Conservation (phyloP, 2,797 vertebrate genomes). For the Pangasius sanitwongsei region DNA sequence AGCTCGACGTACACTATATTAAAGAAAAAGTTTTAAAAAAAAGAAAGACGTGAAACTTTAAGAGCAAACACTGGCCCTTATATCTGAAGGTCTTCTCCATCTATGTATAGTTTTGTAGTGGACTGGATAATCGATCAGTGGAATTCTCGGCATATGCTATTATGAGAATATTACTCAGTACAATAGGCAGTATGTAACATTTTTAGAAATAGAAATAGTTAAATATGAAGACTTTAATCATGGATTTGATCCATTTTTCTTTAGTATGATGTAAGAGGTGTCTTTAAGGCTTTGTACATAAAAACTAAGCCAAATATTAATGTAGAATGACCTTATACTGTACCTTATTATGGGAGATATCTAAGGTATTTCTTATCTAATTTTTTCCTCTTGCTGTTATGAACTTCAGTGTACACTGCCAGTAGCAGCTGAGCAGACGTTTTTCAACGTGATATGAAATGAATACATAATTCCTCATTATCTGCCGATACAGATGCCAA, state of each 20-base stretch:
- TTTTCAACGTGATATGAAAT: neutral
- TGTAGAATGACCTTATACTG: neutral
- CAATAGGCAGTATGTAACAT: neutral
- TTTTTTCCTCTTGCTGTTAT: neutral
- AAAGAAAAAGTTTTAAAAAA: conserved; percentile 50
- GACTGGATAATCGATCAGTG: neutral
- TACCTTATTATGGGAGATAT: neutral
- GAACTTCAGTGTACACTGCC: neutral
- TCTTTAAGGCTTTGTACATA: conserved; percentile 2
- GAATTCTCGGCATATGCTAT: neutral
- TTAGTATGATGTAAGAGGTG: neutral
- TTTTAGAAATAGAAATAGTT: neutral
- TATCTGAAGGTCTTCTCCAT: neutral
- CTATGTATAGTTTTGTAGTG: neutral
- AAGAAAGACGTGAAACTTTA: neutral
- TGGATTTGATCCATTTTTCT: neutral
- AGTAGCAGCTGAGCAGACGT: neutral
- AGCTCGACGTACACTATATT: conserved; percentile 66
- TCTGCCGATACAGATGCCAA: neutral
- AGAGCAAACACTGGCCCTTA: neutral
- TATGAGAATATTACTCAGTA: neutral
- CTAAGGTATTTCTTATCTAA: neutral
- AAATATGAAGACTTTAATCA: neutral
- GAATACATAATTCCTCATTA: neutral
- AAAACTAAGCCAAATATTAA: no score